Conservation (phyloP, 2,113 vertebrate species). For the Megaceryle torquata region DNA sequence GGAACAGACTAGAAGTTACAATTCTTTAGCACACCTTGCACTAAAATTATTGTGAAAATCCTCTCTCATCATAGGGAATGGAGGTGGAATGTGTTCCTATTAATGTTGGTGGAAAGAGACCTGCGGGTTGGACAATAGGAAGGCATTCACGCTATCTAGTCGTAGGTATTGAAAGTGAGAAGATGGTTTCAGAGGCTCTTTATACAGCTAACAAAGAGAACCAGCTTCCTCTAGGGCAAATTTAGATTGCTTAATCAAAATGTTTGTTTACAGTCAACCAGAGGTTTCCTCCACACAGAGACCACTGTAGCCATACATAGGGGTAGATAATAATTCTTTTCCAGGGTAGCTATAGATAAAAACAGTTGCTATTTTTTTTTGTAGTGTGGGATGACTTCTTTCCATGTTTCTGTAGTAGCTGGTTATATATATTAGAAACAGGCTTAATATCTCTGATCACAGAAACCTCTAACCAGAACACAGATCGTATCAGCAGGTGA, state of each 20-base stretch:
- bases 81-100: background rate
- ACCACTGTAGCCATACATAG: background rate
- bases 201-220: background rate
- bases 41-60: background rate
- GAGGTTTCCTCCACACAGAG: background rate
- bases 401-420: background rate
- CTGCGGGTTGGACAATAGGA: background rate
- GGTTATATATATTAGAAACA: background rate
- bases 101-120: background rate
- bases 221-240: background rate
- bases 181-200: background rate
- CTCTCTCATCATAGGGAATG: background rate
- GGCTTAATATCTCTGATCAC: background rate
- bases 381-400: background rate
- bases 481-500: background rate
- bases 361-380: background rate
- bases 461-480: background rate
- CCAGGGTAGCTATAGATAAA: background rate
- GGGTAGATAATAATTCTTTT: background rate
- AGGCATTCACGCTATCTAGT: background rate
- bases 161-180: background rate
- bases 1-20: background rate
- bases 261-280: background rate
- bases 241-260: background rate
- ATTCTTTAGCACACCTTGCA: background rate